Percentiles rank a stretch among this genome's conserved stretches.
Evolutionary conservation across 2,113 vertebrate species (phyloP).

Genomic region (Hylia prasina): DNA sequence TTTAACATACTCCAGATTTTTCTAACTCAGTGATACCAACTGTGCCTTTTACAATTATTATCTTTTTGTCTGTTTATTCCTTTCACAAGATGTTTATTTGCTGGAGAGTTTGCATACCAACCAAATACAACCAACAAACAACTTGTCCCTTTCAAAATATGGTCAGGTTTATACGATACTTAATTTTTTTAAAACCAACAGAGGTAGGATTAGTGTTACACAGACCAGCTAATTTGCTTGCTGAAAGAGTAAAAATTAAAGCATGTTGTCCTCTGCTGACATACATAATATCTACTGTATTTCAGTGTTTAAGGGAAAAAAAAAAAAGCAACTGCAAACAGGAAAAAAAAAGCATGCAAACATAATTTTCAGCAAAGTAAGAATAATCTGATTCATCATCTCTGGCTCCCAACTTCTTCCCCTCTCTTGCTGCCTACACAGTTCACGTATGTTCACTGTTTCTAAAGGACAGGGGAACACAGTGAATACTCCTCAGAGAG

Average conservation of each 20-base stretch:
- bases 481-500: neutral
- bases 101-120: neutral
- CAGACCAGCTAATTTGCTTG: neutral
- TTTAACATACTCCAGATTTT: slow-evolving; percentile 1
- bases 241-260: neutral
- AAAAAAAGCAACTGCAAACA: neutral
- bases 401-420: neutral
- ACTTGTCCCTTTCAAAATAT: neutral
- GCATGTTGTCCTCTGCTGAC: neutral
- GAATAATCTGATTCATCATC: neutral
- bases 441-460: neutral
- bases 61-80: neutral
- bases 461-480: neutral
- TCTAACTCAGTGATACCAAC: neutral
- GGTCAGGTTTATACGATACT: neutral
- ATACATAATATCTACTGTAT: neutral
- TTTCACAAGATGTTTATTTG: neutral
- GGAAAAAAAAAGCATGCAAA: neutral
- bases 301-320: neutral
- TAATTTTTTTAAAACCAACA: neutral
- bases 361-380: neutral
- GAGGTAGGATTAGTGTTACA: neutral
- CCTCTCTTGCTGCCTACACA: neutral
- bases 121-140: neutral
- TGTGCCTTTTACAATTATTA: neutral